Conservation (phyloP, 2,888 invertebrate species). For the Alloscopus bannaensis region DNA sequence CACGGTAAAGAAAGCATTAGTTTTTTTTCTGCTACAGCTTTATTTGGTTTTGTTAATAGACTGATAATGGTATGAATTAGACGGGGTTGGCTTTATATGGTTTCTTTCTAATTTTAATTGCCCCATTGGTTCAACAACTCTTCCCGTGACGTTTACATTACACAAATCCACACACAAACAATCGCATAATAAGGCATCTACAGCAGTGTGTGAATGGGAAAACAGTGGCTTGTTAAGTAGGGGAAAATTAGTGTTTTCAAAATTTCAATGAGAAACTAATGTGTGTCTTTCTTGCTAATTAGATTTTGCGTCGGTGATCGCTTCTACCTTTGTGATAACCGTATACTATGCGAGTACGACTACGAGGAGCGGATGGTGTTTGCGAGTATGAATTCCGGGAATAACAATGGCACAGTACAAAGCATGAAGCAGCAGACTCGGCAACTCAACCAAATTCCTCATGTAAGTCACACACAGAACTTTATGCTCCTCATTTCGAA, state of each 20-base stretch:
- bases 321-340: conserved; percentile 97
- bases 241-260: conserved; percentile 15
- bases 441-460: conserved; percentile 54
- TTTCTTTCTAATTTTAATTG: too few relatives aligned
- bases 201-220: neutral
- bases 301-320: conserved; percentile 99
- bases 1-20: too few relatives aligned
- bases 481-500: neutral
- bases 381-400: conserved; percentile 84
- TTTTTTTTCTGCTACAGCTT: neutral
- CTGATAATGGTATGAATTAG: conserved; percentile 43
- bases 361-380: conserved; percentile 97
- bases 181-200: too few relatives aligned
- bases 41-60: conserved; percentile 26
- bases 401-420: conserved; percentile 62
- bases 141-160: too few relatives aligned
- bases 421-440: conserved; percentile 70
- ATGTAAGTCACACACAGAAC: conserved; percentile 45
- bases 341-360: conserved; percentile 98
- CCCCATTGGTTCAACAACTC: too few relatives aligned
- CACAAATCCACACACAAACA: too few relatives aligned
- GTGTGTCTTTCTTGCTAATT: conserved; percentile 64
- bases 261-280: neutral
- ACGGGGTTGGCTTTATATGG: conserved; percentile 16
- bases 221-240: too few relatives aligned